phyloP scores from a whole-genome alignment of 2,888 invertebrate species.

The Eurytoma adleriae region DNA sequence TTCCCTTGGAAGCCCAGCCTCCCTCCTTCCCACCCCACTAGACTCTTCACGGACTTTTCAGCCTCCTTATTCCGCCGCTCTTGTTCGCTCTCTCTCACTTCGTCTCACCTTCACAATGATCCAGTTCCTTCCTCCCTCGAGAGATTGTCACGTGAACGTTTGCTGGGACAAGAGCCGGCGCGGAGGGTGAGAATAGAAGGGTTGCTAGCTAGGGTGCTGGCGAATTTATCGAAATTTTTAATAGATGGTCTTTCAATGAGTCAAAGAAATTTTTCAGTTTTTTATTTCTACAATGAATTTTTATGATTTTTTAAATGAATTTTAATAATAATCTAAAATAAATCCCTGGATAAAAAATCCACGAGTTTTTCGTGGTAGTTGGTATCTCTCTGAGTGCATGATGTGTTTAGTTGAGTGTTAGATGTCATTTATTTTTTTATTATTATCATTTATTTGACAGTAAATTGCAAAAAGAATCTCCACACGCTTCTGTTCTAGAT shows the following conservation, averaged over 20 bases:
- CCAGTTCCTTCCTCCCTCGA: slow-evolving; percentile 50
- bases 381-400: no score
- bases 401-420: no score
- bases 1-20: slow-evolving; percentile 69
- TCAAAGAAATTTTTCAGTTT: no score
- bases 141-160: slow-evolving; percentile 66
- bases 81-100: slow-evolving; percentile 45
- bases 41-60: slow-evolving; percentile 6
- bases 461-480: no score
- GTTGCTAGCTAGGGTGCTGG: background rate
- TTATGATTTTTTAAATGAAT: slow-evolving; percentile 1
- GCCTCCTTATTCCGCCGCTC: slow-evolving; percentile 28
- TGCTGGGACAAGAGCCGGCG: background rate
- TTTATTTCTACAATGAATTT: no score
- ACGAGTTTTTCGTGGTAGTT: no score
- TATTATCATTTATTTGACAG: no score
- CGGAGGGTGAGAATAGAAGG: slow-evolving; percentile 51
- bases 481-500: no score
- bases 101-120: slow-evolving; percentile 48
- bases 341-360: no score
- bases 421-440: no score
- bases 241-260: background rate
- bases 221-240: slow-evolving; percentile 25
- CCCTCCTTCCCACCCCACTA: slow-evolving; percentile 29
- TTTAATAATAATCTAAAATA: no score